A percentile compares a stretch with the other conserved stretches of the same genome.
Conservation (phyloP, 2,888 invertebrate species). For the Hoplodrina ambigua region DNA sequence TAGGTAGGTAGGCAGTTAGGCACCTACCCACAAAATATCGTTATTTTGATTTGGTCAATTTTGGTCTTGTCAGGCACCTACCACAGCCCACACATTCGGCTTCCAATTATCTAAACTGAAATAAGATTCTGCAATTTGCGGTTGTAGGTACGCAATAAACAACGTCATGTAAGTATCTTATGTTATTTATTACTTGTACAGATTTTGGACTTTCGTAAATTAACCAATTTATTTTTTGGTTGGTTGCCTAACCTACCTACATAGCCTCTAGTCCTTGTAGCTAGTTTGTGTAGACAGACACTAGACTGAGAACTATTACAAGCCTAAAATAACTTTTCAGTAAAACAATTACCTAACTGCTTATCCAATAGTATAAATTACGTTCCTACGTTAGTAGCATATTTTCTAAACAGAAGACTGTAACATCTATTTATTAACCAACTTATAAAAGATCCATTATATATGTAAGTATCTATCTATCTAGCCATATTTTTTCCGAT, state of each 20-base stretch:
- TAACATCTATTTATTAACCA: too few species aligned
- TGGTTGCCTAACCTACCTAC: background rate
- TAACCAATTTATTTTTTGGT: background rate
- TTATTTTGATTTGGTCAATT: slow-evolving; percentile 36
- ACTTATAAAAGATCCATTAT: too few species aligned
- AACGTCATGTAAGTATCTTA: slow-evolving; percentile 4
- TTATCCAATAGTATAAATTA: too few species aligned
- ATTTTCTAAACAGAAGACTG: too few species aligned
- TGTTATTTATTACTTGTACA: slow-evolving; percentile 25
- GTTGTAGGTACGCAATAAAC: slow-evolving; percentile 39
- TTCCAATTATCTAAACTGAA: slow-evolving; percentile 37
- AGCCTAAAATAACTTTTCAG: too few species aligned
- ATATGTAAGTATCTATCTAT: background rate
- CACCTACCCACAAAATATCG: slow-evolving; percentile 14
- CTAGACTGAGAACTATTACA: too few species aligned
- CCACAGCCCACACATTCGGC: slow-evolving; percentile 51
- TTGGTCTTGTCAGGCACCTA: slow-evolving; percentile 24
- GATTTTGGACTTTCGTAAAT: slow-evolving; percentile 21
- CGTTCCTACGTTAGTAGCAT: too few species aligned
- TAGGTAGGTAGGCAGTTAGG: background rate
- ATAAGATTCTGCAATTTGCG: slow-evolving; percentile 52
- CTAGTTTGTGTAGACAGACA: background rate
- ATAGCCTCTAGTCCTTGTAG: background rate
- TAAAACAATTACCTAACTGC: too few species aligned
- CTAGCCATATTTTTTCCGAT: slow-evolving; percentile 5